phyloP scores from a whole-genome alignment of 2,888 invertebrate genomes.

The Drymonia ruficornis region DNA sequence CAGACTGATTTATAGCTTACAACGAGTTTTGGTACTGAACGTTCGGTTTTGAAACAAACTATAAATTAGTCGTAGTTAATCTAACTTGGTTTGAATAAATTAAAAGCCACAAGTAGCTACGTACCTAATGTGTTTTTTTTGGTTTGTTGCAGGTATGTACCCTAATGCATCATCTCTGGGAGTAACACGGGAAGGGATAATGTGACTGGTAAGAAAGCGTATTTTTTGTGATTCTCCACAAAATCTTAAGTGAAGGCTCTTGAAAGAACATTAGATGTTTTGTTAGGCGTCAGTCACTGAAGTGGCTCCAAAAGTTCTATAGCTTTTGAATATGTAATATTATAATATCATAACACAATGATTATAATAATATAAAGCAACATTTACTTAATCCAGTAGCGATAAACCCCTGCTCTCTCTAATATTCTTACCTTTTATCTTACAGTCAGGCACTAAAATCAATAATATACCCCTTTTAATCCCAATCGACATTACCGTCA shows the following conservation, averaged over 20 bases:
- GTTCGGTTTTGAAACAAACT: conserved; percentile 21
- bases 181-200: background rate
- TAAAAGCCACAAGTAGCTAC: no score
- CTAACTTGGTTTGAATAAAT: background rate
- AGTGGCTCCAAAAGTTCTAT: no score
- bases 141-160: background rate
- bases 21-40: conserved; percentile 23
- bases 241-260: no score
- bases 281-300: no score
- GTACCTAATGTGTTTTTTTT: background rate
- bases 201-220: background rate
- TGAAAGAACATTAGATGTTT: no score
- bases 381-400: no score
- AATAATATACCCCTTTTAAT: conserved; percentile 14
- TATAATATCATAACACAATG: no score
- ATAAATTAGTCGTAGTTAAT: conserved; percentile 10
- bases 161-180: background rate
- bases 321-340: no score
- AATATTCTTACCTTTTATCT: no score
- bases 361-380: no score
- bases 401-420: no score
- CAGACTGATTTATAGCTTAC: conserved; percentile 38
- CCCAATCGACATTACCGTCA: conserved; percentile 25
- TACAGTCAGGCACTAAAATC: background rate
- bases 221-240: no score